Base-by-base conservation (phyloP, 2,113 vertebrate genomes). In the Poecilia latipinna region DNA sequence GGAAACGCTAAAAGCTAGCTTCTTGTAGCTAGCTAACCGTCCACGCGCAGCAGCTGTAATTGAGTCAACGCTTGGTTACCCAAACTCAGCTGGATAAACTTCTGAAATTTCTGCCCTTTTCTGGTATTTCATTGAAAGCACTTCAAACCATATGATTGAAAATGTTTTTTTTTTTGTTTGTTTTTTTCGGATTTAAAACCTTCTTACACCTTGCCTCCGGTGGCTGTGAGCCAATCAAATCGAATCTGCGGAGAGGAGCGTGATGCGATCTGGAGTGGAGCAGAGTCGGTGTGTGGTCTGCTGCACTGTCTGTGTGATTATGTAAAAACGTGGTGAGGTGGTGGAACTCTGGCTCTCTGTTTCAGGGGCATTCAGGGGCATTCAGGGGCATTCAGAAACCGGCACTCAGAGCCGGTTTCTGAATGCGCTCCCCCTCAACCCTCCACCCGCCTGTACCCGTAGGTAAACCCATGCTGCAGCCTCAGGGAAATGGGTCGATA, bases 401-500 rank as follows among this genome's bases (percentile, higher is more conserved):
- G 26, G 26, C 26, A 26, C 84, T 77, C 79, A 62, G 68, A 85
- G 85, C 86, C 89, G 91, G 79, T 75, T 90, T 82, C 77, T 71
- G 86, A 83, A 65, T 77, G 82, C 79, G 79, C 63, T 74, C 85
- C 82, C 83, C 84, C 74, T 70, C 48, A 15, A 5, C 44, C 44
- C 44, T 22, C 22, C 51, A n/a, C 44, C 72, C 80, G 77, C 86
- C 64, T 67, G 62, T 70, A 81, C 86, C 85, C 88, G 70, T 84
- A 89, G 91, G 90, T 91, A 91, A 93, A 86, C 83, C 86, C 86
- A 88, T 88, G 85, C 88, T 79, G 28, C 85, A 68, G 70, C 87
- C 82, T 74, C 4, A 68, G 89, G 90, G 90, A 83, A 88, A 82
- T 68, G 79, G 89, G 91, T 93, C 89, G 79, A 94, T 93, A 90